Evolutionary conservation across 1,140 invertebrate species (phyloP).

Genomic region (Rhizoglyphus robini): DNA sequence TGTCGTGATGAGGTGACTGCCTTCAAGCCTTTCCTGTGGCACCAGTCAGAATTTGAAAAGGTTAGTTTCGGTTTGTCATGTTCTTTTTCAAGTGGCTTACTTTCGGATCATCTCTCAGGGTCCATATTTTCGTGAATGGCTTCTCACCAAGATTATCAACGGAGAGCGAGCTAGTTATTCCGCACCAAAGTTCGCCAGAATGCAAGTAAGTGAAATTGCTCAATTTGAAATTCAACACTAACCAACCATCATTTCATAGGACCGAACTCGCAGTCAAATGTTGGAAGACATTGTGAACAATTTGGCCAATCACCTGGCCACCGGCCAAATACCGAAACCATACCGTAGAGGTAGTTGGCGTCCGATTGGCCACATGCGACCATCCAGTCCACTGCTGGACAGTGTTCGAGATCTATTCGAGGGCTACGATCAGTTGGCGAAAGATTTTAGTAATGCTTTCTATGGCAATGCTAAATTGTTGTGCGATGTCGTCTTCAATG

Average conservation of each 20-base stretch:
- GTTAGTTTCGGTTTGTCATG: conserved; percentile 15
- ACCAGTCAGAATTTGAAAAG: conserved; percentile 27
- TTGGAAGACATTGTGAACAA: conserved; percentile 86
- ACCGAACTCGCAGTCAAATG: conserved; percentile 74
- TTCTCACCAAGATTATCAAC: conserved; percentile 91
- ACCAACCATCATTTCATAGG: conserved; percentile 43
- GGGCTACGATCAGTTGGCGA: conserved; percentile 80
- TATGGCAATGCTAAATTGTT: conserved; percentile 54
- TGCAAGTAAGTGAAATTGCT: conserved; percentile 39
- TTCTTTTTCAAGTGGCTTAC: not conserved
- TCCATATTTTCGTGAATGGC: conserved; percentile 77
- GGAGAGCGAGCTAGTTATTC: conserved; percentile 94
- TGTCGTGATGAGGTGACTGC: conserved; percentile 29
- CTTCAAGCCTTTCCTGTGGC: conserved; percentile 29
- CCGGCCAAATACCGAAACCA: conserved; percentile 85
- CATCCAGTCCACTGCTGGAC: conserved; percentile 76
- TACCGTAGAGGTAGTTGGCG: conserved; percentile 79
- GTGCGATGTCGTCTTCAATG: conserved; percentile 79
- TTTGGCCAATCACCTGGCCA: conserved; percentile 81
- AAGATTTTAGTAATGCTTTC: conserved; percentile 78
- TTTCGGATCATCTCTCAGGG: conserved; percentile 53
- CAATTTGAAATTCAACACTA: not conserved
- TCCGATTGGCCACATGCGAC: conserved; percentile 81
- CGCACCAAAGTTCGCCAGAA: conserved; percentile 90
- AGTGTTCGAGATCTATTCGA: conserved; percentile 76